Percentiles rank a stretch among this genome's conserved stretches.
Evolutionary conservation across 1,140 invertebrate genomes (phyloP).

Genomic region (Temnothorax nylanderi): DNA sequence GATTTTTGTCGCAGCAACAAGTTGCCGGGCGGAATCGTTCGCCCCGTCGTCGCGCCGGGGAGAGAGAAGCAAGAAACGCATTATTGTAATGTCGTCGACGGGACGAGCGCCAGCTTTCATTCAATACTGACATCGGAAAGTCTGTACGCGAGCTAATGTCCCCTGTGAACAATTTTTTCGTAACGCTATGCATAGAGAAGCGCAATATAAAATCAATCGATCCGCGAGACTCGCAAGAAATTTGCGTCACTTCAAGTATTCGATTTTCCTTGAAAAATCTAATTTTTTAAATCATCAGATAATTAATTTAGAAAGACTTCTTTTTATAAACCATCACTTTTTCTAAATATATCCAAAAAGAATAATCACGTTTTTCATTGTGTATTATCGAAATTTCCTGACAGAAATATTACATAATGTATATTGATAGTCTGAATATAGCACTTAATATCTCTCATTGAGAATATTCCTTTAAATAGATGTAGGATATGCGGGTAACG

Average conservation of each 20-base stretch:
- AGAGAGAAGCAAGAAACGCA: constrained; percentile 66
- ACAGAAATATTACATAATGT: background rate
- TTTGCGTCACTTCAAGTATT: too few relatives aligned
- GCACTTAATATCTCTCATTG: background rate
- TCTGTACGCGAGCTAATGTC: constrained; percentile 39
- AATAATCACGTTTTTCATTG: background rate
- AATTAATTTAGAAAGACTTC: background rate
- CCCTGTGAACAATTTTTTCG: constrained; percentile 19
- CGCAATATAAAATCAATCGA: background rate
- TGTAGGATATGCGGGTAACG: background rate
- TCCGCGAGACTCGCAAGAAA: background rate
- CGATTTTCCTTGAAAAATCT: background rate
- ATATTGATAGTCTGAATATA: background rate
- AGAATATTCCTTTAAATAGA: constrained; percentile 26
- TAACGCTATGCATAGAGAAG: background rate
- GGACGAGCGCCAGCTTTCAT: constrained; percentile 61
- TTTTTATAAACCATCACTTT: background rate
- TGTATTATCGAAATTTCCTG: background rate
- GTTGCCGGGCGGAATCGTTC: constrained; percentile 67
- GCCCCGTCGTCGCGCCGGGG: constrained; percentile 41
- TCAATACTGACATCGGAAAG: constrained; percentile 39
- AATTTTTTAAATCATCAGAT: background rate
- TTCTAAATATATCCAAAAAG: background rate
- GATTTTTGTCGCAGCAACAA: constrained; percentile 78
- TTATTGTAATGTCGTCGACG: constrained; percentile 71